Evolutionary conservation across 2,888 invertebrate genomes (phyloP).

Genomic region (Orgyia antiqua): DNA sequence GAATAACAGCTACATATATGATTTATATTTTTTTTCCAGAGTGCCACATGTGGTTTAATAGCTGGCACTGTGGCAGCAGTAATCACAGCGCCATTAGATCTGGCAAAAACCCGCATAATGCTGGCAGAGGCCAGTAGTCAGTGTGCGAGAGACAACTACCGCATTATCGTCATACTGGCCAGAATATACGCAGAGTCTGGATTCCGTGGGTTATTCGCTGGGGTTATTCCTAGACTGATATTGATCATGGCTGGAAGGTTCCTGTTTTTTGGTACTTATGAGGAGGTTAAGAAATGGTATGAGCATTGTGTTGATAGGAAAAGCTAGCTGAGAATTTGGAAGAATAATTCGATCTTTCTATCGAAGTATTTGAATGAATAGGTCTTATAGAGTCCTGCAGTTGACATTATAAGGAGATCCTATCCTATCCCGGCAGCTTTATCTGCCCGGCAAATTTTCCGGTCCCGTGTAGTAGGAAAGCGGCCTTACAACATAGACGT

Average conservation of each 20-base stretch:
- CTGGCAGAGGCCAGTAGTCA: slow-evolving; percentile 78
- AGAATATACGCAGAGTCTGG: slow-evolving; percentile 83
- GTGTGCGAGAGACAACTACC: slow-evolving; percentile 21
- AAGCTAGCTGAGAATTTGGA: too few relatives aligned
- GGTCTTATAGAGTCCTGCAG: too few relatives aligned
- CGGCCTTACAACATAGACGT: too few relatives aligned
- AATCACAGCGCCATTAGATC: slow-evolving; percentile 95
- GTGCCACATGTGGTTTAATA: slow-evolving; percentile 90
- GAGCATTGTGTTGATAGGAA: neutral
- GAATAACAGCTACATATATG: too few relatives aligned
- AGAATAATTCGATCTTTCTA: too few relatives aligned
- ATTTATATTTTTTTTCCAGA: slow-evolving; percentile 69
- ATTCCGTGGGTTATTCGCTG: slow-evolving; percentile 90
- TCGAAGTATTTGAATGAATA: too few relatives aligned
- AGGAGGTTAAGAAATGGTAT: slow-evolving; percentile 69
- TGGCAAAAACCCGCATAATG: slow-evolving; percentile 98
- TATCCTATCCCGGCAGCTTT: too few relatives aligned
- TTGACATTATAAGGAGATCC: too few relatives aligned
- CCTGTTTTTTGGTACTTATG: slow-evolving; percentile 97
- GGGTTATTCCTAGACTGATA: slow-evolving; percentile 88
- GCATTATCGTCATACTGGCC: slow-evolving; percentile 70
- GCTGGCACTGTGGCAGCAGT: slow-evolving; percentile 93
- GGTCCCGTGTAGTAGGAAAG: too few relatives aligned
- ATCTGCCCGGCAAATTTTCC: too few relatives aligned
- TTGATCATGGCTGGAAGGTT: slow-evolving; percentile 96